These are phyloP conservation scores for Gambelia wislizenii DNA, from an alignment of 2,797 vertebrate species.

Conservation along the genomic window DNA sequence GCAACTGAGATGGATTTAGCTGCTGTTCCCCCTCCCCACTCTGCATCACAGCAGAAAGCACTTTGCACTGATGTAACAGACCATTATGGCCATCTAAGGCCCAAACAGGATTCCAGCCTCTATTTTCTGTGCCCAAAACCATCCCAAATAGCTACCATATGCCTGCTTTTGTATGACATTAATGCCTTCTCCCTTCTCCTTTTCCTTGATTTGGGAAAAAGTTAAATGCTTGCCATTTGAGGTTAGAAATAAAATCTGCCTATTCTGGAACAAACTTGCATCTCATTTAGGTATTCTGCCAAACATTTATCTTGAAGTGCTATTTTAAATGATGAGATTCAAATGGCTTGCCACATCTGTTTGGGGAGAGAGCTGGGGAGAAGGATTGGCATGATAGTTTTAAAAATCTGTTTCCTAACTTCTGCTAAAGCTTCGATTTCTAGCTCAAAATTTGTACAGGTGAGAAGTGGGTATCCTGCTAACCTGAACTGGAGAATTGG, in stretches of 20 bases:
- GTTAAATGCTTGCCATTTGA: not conserved
- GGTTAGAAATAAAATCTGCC: slow-evolving; percentile 24
- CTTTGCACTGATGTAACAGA: no score
- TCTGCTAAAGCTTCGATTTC: not conserved
- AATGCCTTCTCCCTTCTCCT: not conserved
- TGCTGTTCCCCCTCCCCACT: no score
- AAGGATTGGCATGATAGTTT: not conserved
- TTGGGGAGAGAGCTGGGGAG: not conserved
- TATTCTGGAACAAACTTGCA: not conserved
- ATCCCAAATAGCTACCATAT: not conserved
- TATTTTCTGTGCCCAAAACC: not conserved
- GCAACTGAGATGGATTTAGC: no score
- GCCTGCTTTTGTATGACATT: not conserved
- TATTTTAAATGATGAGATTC: slow-evolving; percentile 20
- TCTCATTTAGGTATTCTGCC: slow-evolving; percentile 19
- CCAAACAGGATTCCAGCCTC: no score
- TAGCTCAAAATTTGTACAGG: not conserved
- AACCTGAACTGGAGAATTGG: not conserved
- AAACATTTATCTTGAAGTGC: slow-evolving; percentile 14
- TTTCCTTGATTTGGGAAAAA: not conserved
- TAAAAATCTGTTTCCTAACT: not conserved
- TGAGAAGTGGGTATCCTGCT: not conserved
- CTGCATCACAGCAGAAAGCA: no score
- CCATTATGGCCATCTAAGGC: no score
- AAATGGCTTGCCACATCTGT: slow-evolving; percentile 20